Evolutionary conservation across 2,113 vertebrate species (phyloP).

Genomic region (Ophthalmolycus amberensis): DNA sequence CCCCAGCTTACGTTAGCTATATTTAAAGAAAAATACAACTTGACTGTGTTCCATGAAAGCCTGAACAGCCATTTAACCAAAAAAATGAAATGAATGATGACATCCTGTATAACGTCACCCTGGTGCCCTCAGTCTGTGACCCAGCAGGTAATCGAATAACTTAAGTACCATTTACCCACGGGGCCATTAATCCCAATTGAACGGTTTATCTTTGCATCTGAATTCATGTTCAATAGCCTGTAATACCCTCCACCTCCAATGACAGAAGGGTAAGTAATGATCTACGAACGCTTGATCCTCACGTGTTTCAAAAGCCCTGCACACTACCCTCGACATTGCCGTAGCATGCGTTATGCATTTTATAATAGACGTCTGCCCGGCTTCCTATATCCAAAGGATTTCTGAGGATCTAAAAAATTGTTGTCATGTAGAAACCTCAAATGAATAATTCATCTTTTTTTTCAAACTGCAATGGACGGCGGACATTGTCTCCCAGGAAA

Average conservation of each 20-base stretch:
- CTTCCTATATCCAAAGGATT: conserved; percentile 44
- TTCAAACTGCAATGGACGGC: conserved; percentile 55
- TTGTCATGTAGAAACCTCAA: conserved; percentile 56
- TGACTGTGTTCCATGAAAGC: conserved; percentile 9
- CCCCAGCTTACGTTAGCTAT: not conserved
- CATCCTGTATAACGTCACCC: conserved; percentile 54
- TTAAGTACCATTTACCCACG: conserved; percentile 60
- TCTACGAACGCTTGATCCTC: conserved; percentile 27
- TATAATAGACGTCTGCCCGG: conserved; percentile 34
- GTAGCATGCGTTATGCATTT: conserved; percentile 42
- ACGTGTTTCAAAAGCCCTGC: conserved; percentile 40
- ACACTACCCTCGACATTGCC: conserved; percentile 55
- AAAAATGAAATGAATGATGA: conserved; percentile 60
- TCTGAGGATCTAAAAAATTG: conserved; percentile 55
- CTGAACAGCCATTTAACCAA: conserved; percentile 56
- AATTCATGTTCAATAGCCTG: conserved; percentile 53
- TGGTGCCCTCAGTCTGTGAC: conserved; percentile 58
- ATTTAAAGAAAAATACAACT: conserved; percentile 19
- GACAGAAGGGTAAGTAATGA: conserved; percentile 43
- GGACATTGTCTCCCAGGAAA: conserved; percentile 60
- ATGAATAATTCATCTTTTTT: conserved; percentile 69
- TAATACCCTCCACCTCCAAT: conserved; percentile 47
- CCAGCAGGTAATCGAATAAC: conserved; percentile 67
- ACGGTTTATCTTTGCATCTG: conserved; percentile 63
- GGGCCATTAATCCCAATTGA: conserved; percentile 72